These are phyloP conservation scores for Eilema caniola DNA, from an alignment of 2,888 invertebrate species.

Conservation along the genomic window DNA sequence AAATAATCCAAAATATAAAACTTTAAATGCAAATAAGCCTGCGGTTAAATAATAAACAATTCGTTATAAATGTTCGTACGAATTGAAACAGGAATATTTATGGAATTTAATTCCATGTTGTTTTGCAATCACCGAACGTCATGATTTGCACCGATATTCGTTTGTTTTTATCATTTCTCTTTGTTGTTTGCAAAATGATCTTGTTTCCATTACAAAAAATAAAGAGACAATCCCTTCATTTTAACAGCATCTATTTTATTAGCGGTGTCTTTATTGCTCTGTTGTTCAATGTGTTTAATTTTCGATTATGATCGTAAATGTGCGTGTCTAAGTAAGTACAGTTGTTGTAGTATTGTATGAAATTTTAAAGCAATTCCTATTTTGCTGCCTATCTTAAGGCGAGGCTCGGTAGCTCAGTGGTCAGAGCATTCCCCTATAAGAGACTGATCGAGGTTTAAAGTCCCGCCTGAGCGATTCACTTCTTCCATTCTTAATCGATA, in stretches of 20 bases:
- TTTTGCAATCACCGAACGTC: background rate
- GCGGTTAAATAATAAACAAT: background rate
- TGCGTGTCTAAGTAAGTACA: no score
- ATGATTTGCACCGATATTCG: slow-evolving; percentile 33
- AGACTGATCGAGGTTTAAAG: no score
- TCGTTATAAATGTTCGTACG: slow-evolving; percentile 1
- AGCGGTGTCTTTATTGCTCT: background rate
- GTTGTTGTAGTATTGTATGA: no score
- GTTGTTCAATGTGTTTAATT: background rate
- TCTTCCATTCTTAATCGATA: no score
- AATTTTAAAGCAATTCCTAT: no score
- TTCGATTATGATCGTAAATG: no score
- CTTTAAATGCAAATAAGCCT: background rate
- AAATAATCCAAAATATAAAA: background rate
- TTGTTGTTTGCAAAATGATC: background rate
- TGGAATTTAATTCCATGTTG: background rate
- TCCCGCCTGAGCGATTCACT: no score
- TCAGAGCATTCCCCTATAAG: no score
- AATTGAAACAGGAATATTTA: background rate
- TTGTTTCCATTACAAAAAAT: background rate
- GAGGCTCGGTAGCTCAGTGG: no score
- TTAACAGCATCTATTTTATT: background rate
- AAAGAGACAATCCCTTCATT: background rate
- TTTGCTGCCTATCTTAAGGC: no score
- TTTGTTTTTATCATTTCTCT: slow-evolving; percentile 19